phyloP scores from a whole-genome alignment of 1,140 invertebrate genomes.

The Olivierus martensii region DNA sequence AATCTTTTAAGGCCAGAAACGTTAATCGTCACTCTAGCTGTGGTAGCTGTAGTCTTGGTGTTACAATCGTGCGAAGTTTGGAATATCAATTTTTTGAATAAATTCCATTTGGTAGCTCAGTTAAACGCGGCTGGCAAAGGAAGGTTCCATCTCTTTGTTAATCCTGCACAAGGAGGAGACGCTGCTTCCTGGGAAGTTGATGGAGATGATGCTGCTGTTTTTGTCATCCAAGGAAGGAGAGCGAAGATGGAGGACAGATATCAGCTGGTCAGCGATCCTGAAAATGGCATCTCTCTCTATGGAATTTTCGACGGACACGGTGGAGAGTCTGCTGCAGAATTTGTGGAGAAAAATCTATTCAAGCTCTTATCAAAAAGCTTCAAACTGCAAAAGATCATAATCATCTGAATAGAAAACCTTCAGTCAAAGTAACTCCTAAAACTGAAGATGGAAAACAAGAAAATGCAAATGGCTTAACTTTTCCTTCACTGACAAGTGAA shows the following conservation, averaged over 20 bases:
- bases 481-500: not conserved
- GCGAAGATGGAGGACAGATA: constrained; percentile 87
- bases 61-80: too few relatives aligned
- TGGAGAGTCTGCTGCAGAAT: constrained; percentile 83
- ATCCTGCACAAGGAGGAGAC: not conserved
- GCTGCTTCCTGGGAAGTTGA: constrained; percentile 39
- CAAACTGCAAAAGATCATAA: not conserved
- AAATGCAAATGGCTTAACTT: not conserved
- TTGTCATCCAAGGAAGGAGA: constrained; percentile 74
- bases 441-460: not conserved
- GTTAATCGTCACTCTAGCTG: too few relatives aligned
- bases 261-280: constrained; percentile 53
- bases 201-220: constrained; percentile 57
- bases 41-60: too few relatives aligned
- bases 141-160: too few relatives aligned
- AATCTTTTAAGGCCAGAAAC: too few relatives aligned
- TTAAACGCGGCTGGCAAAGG: too few relatives aligned
- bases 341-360: constrained; percentile 65
- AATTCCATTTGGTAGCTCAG: too few relatives aligned
- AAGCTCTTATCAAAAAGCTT: constrained; percentile 30
- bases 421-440: not conserved
- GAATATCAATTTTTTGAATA: too few relatives aligned
- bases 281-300: constrained; percentile 60
- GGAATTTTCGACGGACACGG: constrained; percentile 92
- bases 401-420: too few relatives aligned